Base-by-base conservation (phyloP, 2,113 vertebrate genomes). In the Saccopteryx leptura region DNA sequence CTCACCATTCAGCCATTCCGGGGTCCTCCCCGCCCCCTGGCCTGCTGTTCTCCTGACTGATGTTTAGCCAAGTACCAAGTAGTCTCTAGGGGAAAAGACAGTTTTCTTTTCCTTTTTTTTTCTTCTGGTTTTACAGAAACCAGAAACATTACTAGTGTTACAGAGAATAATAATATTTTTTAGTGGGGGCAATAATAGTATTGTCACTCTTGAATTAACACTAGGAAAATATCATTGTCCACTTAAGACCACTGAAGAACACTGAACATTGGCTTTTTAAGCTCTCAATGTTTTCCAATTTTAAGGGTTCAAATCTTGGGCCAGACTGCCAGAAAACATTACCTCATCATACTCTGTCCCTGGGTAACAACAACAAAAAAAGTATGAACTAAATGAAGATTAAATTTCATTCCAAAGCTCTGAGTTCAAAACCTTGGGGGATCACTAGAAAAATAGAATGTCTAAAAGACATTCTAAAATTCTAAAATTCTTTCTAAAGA, bases 161-260 rank as follows among this genome's bases (percentile, higher is more conserved):
- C 0, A 78, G 69, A 83, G 52, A 93, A 93, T 61, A 48, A 91
- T 33, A 66, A 74, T 26, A 75, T 76, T 90, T 96, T 91, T 46
- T 24, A 66, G 39, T 23, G 50, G 48, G 75, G 61, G 80, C 71
- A 63, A 65, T 26, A 33, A 74, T 4, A 10, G 65, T 31, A 84
- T 46, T 94, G 74, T 89, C 72, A 76, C 68, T 87, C 33, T 96
- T 94, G 90, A 98, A 96, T 95, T 85, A 97, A 92, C 95, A 96
- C 93, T 96, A 83, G 93, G 88, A 94, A 97, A 93, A 82, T 31
- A 95, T 50, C 90, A 94, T 56, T 71, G 17, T 91, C 39, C 18
- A 31, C n/a, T 91, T 23, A 90, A 78, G 78, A 54, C 21, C 31
- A 93, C 3, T 87, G 56, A 96, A 82, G 93, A 97, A 91, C 71